Evolutionary conservation across 2,888 invertebrate genomes (phyloP).

Genomic region (Cephus pygmeus): DNA sequence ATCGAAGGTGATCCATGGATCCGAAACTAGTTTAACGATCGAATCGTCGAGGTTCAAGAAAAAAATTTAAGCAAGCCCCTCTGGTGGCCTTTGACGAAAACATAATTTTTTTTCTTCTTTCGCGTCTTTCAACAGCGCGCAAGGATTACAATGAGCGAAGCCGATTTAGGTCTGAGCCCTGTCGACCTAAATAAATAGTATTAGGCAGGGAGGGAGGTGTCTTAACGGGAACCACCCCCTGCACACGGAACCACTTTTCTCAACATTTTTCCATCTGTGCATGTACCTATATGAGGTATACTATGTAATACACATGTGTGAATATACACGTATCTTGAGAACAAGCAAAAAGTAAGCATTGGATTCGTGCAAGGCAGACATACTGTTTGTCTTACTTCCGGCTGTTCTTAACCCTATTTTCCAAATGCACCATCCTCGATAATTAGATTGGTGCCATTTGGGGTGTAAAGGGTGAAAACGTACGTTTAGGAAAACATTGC

Average conservation of each 20-base stretch:
- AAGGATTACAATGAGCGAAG: slow-evolving; percentile 3
- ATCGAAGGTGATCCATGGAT: not conserved
- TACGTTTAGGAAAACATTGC: not conserved
- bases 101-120: not conserved
- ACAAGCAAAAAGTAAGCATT: not conserved
- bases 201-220: not conserved
- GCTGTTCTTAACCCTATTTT: not conserved
- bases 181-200: slow-evolving; percentile 5
- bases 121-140: not conserved
- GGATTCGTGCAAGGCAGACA: not conserved
- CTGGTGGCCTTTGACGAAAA: not conserved
- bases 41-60: not conserved
- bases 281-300: not conserved
- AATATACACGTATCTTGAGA: not conserved
- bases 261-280: not conserved
- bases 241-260: not conserved
- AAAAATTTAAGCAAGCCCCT: not conserved
- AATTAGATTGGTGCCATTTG: not conserved
- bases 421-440: not conserved
- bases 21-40: not conserved
- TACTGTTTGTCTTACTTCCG: not conserved
- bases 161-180: not conserved
- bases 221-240: not conserved
- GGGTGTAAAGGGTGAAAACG: not conserved
- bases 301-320: too few species aligned